Evolutionary conservation across 2,888 invertebrate genomes (phyloP).

Genomic region (Drosophila picticornis): DNA sequence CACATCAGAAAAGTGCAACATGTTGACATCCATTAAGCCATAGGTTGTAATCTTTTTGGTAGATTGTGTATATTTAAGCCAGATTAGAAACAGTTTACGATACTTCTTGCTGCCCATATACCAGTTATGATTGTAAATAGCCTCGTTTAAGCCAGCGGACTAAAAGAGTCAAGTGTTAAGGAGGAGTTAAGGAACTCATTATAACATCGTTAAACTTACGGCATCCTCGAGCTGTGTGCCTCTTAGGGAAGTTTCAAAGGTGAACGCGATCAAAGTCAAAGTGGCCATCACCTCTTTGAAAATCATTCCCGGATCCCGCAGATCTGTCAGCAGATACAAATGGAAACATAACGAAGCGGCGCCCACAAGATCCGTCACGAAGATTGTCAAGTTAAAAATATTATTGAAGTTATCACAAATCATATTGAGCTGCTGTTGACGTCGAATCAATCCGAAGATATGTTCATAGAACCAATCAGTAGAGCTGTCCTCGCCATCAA

Average conservation of each 20-base stretch:
- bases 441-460: constrained; percentile 35
- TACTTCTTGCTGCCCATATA: constrained; percentile 48
- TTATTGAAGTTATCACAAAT: constrained; percentile 55
- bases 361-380: constrained; percentile 46
- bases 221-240: constrained; percentile 60
- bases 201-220: constrained; percentile 37
- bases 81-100: constrained; percentile 53
- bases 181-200: neutral
- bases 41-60: constrained; percentile 45
- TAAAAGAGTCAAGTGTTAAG: neutral
- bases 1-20: constrained; percentile 66
- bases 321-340: constrained; percentile 59
- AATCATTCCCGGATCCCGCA: constrained; percentile 26
- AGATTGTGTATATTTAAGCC: constrained; percentile 54
- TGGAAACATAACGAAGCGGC: constrained; percentile 58
- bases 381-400: constrained; percentile 49
- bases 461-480: constrained; percentile 15
- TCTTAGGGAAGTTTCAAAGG: constrained; percentile 59
- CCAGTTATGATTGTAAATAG: constrained; percentile 56
- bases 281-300: constrained; percentile 24
- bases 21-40: constrained; percentile 57
- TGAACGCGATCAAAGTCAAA: constrained; percentile 31
- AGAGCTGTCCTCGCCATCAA: constrained; percentile 32
- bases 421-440: constrained; percentile 57
- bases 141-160: constrained; percentile 42